Base-by-base conservation (phyloP, 2,888 invertebrate genomes). In the Thymelicus lineola region DNA sequence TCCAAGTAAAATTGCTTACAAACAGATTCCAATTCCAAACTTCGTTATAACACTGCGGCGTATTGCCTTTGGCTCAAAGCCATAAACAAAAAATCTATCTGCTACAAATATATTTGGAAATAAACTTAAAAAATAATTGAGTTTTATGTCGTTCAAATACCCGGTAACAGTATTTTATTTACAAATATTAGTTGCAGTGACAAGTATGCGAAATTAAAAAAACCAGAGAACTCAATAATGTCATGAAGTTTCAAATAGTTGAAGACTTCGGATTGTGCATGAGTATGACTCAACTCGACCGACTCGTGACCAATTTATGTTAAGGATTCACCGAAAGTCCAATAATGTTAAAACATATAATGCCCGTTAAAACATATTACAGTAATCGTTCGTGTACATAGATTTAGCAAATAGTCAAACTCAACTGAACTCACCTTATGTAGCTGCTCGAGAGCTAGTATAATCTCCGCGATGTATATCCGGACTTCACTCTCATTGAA, bases 401-500 rank as follows among this genome's bases (percentile, higher is more conserved):
- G 12, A 42, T 42, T 12, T 9, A 12, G 10, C 42, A 7, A 42
- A 42, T 9, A 42, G 42, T 42, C 42, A 42, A 12, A 1, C 9
- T 38, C 7, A 7, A 38, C 1, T 20, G 12, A 46, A 77, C 91
- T 92, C 87, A 98, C 98, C 95, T 97, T 97, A 93, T 99, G 99
- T 76, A 99, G 94, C 87, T 98, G 98, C 91, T 99, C 99, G 76
- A 99, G 93, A 5, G 99, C 99, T 73, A 99, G 94, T 81, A 98
- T 97, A 78, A 99, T 97, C 94, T 99, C 99, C 71, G 98, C 99
- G 75, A 99, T 97, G 91, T 99, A 99, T 87, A 99, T 96, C 79
- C 97, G 95, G 60, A 98, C 98, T 90, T 98, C 97, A 73, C 95
- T 94, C 89, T 99, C 98, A 67, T 96, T 96, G 92, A 99, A 99